Base-by-base conservation (phyloP, 2,797 vertebrate genomes). In the Paramormyrops hopkinsi region DNA sequence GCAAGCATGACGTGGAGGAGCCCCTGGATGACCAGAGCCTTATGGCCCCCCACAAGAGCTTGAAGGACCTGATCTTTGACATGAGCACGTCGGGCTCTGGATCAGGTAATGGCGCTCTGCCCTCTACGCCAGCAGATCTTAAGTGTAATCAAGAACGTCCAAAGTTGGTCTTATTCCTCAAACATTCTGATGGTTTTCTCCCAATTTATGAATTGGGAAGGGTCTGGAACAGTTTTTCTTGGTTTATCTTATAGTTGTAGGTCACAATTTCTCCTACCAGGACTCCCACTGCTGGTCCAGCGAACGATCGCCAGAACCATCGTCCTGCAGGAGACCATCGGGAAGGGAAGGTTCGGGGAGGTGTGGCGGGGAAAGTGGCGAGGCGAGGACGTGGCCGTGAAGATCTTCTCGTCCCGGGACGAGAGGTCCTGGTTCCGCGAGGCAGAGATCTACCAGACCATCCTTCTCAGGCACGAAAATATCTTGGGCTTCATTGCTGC, bases 391-490 rank as follows among this genome's bases (percentile, higher is more conserved):
- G 98, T 99, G 17, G 98, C 98, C 0, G 98, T 99, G 91, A 99
- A 99, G 93, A 99, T 99, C 94, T 99, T 99, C 95, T 99, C 98
- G 87, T 98, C 98, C 48, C 95, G 98, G 90, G 98, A 99, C 0
- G 98, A 99, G 91, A 94, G 97, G 29, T 99, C 98, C 6, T 99
- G 98, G 98, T 99, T 99, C 92, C 96, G 98, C 0, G 98, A 99
- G 93, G 98, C 98, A 8, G 98, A 99, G 93, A 98, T 99, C 90
- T 99, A 99, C 91, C 98, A 99, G 95, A 99, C 98, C 0, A 97
- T 98, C 29, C 98, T 99, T 98, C 95, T 99, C 90, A 94, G 98
- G 48, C 98, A 99, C 0, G 98, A 99, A 46, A 98, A 99, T 94
- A 98, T 99, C 93, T 95, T 99, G 92, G 98, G 98, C 84, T 99